Conservation (phyloP, 2,888 invertebrate species). For the Yponomeuta evonymella region DNA sequence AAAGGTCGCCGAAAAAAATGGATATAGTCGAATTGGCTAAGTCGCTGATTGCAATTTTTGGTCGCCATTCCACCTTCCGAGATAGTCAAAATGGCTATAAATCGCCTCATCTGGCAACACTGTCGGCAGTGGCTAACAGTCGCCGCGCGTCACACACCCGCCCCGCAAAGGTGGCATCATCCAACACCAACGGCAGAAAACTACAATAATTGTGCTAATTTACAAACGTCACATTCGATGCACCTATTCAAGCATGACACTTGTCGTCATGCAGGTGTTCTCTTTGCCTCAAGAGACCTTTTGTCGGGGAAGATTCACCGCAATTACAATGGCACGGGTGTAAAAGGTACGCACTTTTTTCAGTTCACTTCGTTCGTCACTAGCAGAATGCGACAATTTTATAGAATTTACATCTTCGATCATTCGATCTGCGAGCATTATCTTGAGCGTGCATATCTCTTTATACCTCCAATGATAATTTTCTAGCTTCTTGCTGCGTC, state of each 20-base stretch:
- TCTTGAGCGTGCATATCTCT: slow-evolving; percentile 54
- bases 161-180: background rate
- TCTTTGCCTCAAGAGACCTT: background rate
- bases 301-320: background rate
- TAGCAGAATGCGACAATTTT: background rate
- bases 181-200: background rate
- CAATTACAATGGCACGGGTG: background rate
- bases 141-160: background rate
- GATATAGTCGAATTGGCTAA: no score
- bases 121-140: no score
- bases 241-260: slow-evolving; percentile 7
- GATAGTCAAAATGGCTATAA: no score
- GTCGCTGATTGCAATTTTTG: no score
- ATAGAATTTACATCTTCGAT: background rate
- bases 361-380: no score
- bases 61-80: no score
- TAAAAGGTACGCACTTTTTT: no score
- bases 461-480: slow-evolving; percentile 66
- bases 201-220: background rate
- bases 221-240: background rate
- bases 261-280: slow-evolving; percentile 6
- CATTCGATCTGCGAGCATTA: background rate
- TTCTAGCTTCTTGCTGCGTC: slow-evolving; percentile 17
- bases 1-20: no score
- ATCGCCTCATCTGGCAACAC: no score